Evolutionary conservation across 2,113 vertebrate genomes (phyloP).

Genomic region (Hydrochoerus hydrochaeris): DNA sequence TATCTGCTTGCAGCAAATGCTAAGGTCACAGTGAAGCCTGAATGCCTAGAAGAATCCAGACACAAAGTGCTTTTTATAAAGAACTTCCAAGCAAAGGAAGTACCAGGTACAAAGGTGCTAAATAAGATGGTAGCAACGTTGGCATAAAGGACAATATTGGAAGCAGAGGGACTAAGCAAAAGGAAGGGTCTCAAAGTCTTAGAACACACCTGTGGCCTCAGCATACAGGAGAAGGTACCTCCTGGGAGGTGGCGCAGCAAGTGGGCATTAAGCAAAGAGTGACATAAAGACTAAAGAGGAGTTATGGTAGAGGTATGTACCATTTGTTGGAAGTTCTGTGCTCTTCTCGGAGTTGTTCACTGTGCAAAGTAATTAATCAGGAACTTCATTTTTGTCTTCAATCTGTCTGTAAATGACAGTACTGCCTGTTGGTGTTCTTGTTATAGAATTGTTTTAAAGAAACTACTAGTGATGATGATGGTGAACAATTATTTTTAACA

Average conservation of each 20-base stretch:
- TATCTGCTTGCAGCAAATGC: background rate
- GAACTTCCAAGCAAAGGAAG: background rate
- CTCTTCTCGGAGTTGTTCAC: background rate
- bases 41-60: background rate
- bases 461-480: background rate
- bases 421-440: background rate
- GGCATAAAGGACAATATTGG: background rate
- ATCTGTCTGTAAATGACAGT: background rate
- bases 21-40: background rate
- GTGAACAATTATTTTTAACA: conserved; percentile 38
- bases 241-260: background rate
- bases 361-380: background rate
- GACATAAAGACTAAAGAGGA: background rate
- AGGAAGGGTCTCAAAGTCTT: background rate
- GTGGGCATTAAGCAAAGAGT: background rate
- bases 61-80: background rate
- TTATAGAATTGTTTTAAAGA: conserved; percentile 19
- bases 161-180: background rate
- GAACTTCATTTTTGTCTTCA: background rate
- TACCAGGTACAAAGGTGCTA: background rate
- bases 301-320: no score
- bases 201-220: background rate
- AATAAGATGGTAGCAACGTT: background rate
- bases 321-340: background rate
- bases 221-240: background rate